Conservation (phyloP, 1,140 invertebrate species). For the Cyrtorhinus lividipennis region DNA sequence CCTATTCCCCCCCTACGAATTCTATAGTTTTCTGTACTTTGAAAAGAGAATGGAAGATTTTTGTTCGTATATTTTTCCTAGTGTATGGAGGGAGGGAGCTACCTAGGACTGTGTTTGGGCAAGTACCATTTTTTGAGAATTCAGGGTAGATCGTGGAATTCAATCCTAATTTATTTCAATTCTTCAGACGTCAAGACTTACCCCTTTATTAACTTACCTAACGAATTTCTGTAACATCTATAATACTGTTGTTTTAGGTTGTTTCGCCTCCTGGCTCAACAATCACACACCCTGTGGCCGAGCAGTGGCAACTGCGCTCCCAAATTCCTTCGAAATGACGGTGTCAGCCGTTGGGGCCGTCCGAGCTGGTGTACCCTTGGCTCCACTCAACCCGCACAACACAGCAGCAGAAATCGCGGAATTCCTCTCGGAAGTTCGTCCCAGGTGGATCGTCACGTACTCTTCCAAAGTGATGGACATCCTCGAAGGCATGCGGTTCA, state of each 20-base stretch:
- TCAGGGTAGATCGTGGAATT: too few relatives aligned
- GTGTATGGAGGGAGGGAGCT: too few relatives aligned
- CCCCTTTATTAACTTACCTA: too few relatives aligned
- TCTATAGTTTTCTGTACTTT: too few relatives aligned
- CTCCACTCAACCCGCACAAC: conserved; percentile 9
- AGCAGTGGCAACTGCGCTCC: background rate
- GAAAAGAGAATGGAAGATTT: too few relatives aligned
- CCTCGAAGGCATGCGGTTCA: conserved; percentile 1
- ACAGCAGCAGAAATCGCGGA: background rate
- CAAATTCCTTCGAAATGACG: conserved; percentile 11
- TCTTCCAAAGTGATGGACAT: conserved; percentile 4
- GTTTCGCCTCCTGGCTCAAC: conserved; percentile 9
- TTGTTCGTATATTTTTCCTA: too few relatives aligned
- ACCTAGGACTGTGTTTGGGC: too few relatives aligned
- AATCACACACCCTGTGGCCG: conserved; percentile 2
- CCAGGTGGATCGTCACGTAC: conserved; percentile 4
- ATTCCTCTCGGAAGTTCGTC: background rate
- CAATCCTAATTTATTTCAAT: too few relatives aligned
- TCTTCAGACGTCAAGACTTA: too few relatives aligned
- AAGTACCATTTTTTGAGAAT: too few relatives aligned
- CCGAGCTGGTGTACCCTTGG: conserved; percentile 9
- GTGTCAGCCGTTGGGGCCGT: conserved; percentile 2
- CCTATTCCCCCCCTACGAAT: too few relatives aligned
- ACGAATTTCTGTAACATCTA: too few relatives aligned
- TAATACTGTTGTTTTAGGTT: conserved; percentile 2